These are phyloP conservation scores for Conomelus anceps DNA, from an alignment of 2,888 invertebrate species.

Conservation along the genomic window DNA sequence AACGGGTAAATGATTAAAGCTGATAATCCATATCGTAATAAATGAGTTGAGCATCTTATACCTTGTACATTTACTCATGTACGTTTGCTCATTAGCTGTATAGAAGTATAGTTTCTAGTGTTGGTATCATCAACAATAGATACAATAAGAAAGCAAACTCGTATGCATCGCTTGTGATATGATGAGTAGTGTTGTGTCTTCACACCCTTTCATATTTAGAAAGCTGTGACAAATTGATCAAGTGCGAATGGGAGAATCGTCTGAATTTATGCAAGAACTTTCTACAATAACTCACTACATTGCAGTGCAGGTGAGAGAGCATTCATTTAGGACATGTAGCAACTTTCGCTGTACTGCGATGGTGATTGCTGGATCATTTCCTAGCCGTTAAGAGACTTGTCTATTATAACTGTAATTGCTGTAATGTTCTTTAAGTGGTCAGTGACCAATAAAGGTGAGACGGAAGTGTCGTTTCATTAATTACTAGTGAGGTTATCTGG, in stretches of 20 bases:
- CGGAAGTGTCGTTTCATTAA: neutral
- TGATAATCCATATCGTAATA: too few relatives aligned
- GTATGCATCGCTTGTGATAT: neutral
- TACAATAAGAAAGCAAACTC: neutral
- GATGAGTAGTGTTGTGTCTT: too few relatives aligned
- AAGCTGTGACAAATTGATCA: neutral
- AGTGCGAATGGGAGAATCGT: neutral
- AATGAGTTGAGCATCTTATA: too few relatives aligned
- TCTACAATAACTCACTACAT: neutral
- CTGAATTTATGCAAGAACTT: neutral
- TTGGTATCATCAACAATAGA: neutral
- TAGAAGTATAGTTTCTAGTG: too few relatives aligned
- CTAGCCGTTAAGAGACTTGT: neutral
- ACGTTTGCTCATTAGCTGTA: neutral
- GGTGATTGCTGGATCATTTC: neutral
- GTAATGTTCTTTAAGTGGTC: neutral
- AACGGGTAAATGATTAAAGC: too few relatives aligned
- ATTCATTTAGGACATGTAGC: neutral
- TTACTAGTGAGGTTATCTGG: neutral
- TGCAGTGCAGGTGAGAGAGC: neutral
- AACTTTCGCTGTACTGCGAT: neutral
- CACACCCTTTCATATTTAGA: neutral
- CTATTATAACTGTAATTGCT: neutral
- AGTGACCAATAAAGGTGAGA: neutral
- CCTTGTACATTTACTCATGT: too few relatives aligned